A percentile compares a stretch with the other conserved stretches of the same genome.
These are phyloP conservation scores for Macrosoma leucophasiata DNA, from an alignment of 2,888 invertebrate genomes.

Conservation along the genomic window DNA sequence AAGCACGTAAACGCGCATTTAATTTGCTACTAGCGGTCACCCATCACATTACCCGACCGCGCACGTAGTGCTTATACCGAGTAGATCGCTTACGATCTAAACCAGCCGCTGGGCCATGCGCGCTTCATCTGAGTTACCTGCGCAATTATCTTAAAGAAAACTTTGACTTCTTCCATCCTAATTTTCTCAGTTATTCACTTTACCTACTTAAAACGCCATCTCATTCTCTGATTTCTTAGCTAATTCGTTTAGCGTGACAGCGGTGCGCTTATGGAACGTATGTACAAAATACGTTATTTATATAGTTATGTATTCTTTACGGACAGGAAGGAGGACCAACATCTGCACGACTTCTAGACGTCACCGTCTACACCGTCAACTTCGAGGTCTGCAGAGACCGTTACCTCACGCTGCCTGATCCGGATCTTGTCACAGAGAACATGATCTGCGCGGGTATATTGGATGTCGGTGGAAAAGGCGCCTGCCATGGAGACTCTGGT, in stretches of 20 bases:
- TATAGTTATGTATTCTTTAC: neutral
- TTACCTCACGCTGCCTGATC: slow-evolving; percentile 27
- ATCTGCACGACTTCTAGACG: slow-evolving; percentile 31
- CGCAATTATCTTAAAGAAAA: too few relatives aligned
- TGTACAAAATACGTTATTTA: neutral
- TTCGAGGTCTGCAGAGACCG: slow-evolving; percentile 34
- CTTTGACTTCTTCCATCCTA: too few relatives aligned
- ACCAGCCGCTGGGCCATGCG: too few relatives aligned
- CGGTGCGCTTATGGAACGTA: neutral
- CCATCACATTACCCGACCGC: too few relatives aligned
- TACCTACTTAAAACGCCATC: too few relatives aligned
- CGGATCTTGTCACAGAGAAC: slow-evolving; percentile 38
- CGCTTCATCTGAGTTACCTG: too few relatives aligned
- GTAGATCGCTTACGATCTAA: too few relatives aligned
- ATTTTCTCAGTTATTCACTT: too few relatives aligned
- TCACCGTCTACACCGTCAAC: slow-evolving; percentile 38
- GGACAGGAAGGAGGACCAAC: slow-evolving; percentile 30
- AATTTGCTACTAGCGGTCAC: too few relatives aligned
- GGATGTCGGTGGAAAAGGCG: slow-evolving; percentile 40
- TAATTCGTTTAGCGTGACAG: neutral
- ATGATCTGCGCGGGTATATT: slow-evolving; percentile 55
- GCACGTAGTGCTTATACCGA: too few relatives aligned
- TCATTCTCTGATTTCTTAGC: too few relatives aligned
- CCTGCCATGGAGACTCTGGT: slow-evolving; percentile 44
- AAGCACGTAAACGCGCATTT: too few relatives aligned